phyloP scores from a whole-genome alignment of 2,888 invertebrate genomes.

The Heliconius ethilla region DNA sequence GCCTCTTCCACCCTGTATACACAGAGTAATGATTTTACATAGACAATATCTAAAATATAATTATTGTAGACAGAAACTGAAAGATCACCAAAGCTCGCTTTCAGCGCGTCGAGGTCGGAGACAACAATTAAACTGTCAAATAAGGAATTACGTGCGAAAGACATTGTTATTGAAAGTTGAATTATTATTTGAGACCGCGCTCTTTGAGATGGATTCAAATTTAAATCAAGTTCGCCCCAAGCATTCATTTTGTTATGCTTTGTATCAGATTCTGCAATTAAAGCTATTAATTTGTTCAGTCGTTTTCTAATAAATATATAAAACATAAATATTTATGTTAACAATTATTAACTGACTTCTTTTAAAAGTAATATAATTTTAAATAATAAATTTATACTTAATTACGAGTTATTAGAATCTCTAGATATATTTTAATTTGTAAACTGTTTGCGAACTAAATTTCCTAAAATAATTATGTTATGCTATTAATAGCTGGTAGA shows the following conservation, averaged over 20 bases:
- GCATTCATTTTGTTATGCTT: background rate
- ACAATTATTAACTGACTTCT: too few species aligned
- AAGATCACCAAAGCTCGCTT: slow-evolving; percentile 1
- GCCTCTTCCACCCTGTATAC: too few species aligned
- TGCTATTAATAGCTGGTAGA: background rate
- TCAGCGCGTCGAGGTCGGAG: slow-evolving; percentile 24
- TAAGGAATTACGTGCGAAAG: slow-evolving; percentile 30
- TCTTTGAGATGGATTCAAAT: slow-evolving; percentile 29
- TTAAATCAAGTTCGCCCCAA: slow-evolving; percentile 13
- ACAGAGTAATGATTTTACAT: background rate
- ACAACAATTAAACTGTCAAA: slow-evolving; percentile 33
- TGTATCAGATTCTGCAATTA: slow-evolving; percentile 3
- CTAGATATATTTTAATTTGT: background rate
- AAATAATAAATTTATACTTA: too few species aligned
- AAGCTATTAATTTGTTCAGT: background rate
- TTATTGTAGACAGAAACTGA: slow-evolving; percentile 19
- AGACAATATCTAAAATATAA: slow-evolving; percentile 20
- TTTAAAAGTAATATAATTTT: too few species aligned
- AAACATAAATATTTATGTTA: background rate
- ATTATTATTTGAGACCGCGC: slow-evolving; percentile 26
- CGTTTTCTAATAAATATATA: slow-evolving; percentile 5
- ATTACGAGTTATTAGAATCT: too few species aligned
- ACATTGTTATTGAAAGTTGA: slow-evolving; percentile 33
- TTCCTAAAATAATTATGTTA: slow-evolving; percentile 1
- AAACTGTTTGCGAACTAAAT: background rate